These are phyloP conservation scores for Telmatherina bonti DNA, from an alignment of 2,797 vertebrate species.

Conservation along the genomic window DNA sequence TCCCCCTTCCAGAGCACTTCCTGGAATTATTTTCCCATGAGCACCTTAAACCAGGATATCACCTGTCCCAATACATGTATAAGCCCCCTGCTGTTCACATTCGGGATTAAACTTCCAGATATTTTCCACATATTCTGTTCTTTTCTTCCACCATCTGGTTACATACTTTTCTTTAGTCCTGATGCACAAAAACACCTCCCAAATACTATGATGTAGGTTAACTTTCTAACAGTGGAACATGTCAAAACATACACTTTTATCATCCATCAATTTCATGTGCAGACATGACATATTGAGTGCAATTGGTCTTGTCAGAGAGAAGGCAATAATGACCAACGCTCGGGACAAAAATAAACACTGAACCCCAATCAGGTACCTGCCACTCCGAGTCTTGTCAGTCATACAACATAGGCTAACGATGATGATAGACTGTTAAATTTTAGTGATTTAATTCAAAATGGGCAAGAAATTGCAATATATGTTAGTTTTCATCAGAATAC, in stretches of 20 bases:
- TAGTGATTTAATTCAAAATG: constrained; percentile 8
- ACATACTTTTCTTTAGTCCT: background rate
- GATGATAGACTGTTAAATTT: constrained; percentile 13
- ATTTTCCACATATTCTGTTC: no score
- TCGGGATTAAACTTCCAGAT: no score
- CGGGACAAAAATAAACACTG: constrained; percentile 49
- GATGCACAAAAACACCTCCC: background rate
- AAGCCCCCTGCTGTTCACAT: no score
- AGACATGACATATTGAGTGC: constrained; percentile 45
- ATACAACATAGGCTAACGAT: background rate
- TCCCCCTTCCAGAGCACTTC: no score
- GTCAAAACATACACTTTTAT: constrained; percentile 34
- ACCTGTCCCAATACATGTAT: no score
- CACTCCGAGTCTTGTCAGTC: constrained; percentile 54
- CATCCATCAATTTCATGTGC: constrained; percentile 31
- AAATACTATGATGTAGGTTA: constrained; percentile 17
- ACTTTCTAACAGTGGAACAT: constrained; percentile 10
- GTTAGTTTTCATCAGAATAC: background rate
- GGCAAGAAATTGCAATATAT: constrained; percentile 4
- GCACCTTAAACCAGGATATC: no score
- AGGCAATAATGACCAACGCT: constrained; percentile 65
- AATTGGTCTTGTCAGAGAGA: constrained; percentile 42
- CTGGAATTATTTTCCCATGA: no score
- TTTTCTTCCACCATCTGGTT: no score
- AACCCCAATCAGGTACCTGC: constrained; percentile 57